Base-by-base conservation (phyloP, 2,888 invertebrate genomes). In the Pristionchus mayeri region DNA sequence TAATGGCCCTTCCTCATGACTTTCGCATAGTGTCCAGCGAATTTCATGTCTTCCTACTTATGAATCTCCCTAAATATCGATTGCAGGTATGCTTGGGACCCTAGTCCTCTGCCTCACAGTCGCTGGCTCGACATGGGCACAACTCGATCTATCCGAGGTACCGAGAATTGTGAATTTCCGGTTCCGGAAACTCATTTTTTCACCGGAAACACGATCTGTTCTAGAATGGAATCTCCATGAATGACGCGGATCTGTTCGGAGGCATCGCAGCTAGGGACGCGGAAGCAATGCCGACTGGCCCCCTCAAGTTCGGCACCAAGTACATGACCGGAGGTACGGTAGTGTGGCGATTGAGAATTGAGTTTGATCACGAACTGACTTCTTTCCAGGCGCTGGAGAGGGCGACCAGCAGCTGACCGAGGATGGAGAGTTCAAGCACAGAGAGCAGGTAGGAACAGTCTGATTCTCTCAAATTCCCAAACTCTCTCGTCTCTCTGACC, bases 371-470 rank as follows among this genome's bases (percentile, higher is more conserved):
- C 34, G 16, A 67, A 37, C 34, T 37, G 67, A 34, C 6, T 27
- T 34, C 34, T 40, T 71, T 3, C 9, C 54, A 71, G 96, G 96
- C 24, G 95, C 96, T 86, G 96, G 96, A 18, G 96, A 96, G 93
- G 96, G 95, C 57, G 94, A 95, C 85, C 95, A 96, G 93, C 94
- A 94, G 2, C 93, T 96, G 79, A 93, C 91, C 67, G 94, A 94
- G n/a, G 93, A 93, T 50, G 91, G 90, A 80, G 86, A 87, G 60
- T 92, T 89, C 85, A 91, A 90, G 85, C 87, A 90, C 84, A 85
- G 92, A 27, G 89, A 91, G 76, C 88, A 92, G 94, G 87, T 87
- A 37, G n/a, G n/a, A n/a, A n/a, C n/a, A n/a, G n/a, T n/a, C n/a
- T n/a, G n/a, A n/a, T n/a, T n/a, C n/a, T n/a, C n/a, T n/a, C n/a